Evolutionary conservation across 2,113 vertebrate species (phyloP), one percentile per base, ranked within the genome.

Genomic region (Aplodontia rufa): DNA sequence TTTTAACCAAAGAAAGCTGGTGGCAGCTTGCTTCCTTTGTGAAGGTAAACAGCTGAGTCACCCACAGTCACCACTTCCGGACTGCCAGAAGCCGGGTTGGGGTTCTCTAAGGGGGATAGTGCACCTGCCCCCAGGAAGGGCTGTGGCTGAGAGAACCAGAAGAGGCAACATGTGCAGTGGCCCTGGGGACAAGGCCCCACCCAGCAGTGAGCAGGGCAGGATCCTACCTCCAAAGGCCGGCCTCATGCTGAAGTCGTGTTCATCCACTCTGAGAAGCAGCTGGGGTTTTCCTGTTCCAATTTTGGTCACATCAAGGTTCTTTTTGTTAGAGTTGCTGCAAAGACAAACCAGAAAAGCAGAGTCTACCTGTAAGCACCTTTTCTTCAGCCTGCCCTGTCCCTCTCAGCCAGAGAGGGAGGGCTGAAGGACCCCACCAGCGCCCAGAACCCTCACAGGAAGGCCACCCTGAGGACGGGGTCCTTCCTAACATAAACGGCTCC

Each of bases 221-320:
- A n/a, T 82, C 98, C 97, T 98, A 99, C 99, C 99, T 99, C 99
- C 99, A 60, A 99, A 99, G 69, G 99, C 99, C 0, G 99, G 99
- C 89, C 99, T 98, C 99, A 99, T 99, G 97, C 98, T 99, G 97
- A 99, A 99, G 96, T 99, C 99, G 0, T 99, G 99, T 26, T 99
- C 99, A 0, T 99, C 99, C 0, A 99, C 99, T 62, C 98, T 98
- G 89, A 99, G 99, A 10, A 99, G 99, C 32, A 99, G 99, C 84
- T 98, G 99, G 0, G 98, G 98, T 97, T 99, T 99, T 96, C 98
- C 98, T 90, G 97, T 98, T 80, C 87, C 94, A n/a, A 96, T 93
- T 98, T 99, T 99, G 93, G 99, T 99, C 94, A 99, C 32, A 58
- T 99, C 99, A 0, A 96, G 94, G 32, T 98, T 98, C 98, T 99